Base-by-base conservation (phyloP, 2,113 vertebrate genomes). In the Pollimyrus isidori region DNA sequence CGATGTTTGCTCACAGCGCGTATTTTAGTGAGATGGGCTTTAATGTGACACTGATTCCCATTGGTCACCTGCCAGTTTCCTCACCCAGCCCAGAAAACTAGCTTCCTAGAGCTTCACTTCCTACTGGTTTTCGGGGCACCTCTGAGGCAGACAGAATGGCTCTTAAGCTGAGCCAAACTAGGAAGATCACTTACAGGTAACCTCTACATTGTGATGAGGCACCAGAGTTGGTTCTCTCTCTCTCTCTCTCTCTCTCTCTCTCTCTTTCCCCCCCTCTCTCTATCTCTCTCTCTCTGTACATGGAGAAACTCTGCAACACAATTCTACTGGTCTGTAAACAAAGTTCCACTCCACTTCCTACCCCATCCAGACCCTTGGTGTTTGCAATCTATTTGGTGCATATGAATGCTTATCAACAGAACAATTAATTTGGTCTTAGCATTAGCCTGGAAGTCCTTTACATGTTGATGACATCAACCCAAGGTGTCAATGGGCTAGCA, bases 11-110 rank as follows among this genome's bases (percentile, higher is more conserved):
- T 62, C 17, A 46, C 19, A 39, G 73, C 21, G 1, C 62, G 5
- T 73, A 45, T n/a, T 76, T 73, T 30, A 73, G 62, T 56, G 19
- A 21, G 53, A 56, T 56, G 53, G 53, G 53, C 58, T 21, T 17
- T 23, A 88, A 21, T 26, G 35, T 91, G 87, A 90, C 88, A 89
- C 50, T 82, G 50, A 21, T 49, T 86, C 45, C 53, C 84, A 26
- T 35, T 90, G 89, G 88, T 82, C 26, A 6, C 53, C 19, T 83
- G 89, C 90, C 86, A 90, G 58, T 88, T 58, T 85, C 48, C 6
- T 88, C 88, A 48, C 82, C 23, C 87, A 90, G 65, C 13, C 4
- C 49, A 35, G 48, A 23, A 49, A 49, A 46, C 21, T 86, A 46
- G n/a, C 23, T 50, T 49, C 83, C 21, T 7, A 26, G 83, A 86